Conservation (phyloP, 2,113 vertebrate genomes). For the Pseudopodoces humilis region DNA sequence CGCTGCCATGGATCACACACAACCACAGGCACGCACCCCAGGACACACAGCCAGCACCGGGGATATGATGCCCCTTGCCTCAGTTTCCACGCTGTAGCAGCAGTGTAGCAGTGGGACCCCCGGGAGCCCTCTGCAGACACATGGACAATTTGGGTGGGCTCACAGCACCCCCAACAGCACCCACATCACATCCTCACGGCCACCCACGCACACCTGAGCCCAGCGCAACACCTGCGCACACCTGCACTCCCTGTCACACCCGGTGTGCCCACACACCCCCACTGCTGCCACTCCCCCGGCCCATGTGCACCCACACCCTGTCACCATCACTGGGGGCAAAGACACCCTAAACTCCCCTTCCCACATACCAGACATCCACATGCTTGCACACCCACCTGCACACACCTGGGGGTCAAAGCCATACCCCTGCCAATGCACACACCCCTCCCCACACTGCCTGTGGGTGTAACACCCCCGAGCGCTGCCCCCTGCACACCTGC, state of each 20-base stretch:
- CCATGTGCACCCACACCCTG: neutral
- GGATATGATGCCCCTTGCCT: neutral
- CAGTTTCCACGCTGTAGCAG: neutral
- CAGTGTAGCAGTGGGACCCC: neutral
- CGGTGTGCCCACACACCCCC: accelerated
- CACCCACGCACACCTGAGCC: neutral
- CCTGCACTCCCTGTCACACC: neutral
- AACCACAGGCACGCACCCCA: accelerated
- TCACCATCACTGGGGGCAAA: neutral
- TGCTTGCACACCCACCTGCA: neutral
- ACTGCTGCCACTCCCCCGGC: neutral
- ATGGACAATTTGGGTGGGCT: accelerated
- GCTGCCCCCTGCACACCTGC: neutral
- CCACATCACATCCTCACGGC: neutral
- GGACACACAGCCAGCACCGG: accelerated
- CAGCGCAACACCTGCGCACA: accelerated
- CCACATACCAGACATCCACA: neutral
- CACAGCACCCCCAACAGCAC: accelerated
- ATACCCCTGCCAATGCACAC: accelerated
- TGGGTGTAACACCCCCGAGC: accelerated
- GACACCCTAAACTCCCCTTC: neutral
- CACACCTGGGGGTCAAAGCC: neutral
- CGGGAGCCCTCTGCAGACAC: accelerated
- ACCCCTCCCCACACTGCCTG: neutral
- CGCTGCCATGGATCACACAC: neutral